phyloP scores from a whole-genome alignment of 1,140 invertebrate genomes.

The Melitaea cinxia region DNA sequence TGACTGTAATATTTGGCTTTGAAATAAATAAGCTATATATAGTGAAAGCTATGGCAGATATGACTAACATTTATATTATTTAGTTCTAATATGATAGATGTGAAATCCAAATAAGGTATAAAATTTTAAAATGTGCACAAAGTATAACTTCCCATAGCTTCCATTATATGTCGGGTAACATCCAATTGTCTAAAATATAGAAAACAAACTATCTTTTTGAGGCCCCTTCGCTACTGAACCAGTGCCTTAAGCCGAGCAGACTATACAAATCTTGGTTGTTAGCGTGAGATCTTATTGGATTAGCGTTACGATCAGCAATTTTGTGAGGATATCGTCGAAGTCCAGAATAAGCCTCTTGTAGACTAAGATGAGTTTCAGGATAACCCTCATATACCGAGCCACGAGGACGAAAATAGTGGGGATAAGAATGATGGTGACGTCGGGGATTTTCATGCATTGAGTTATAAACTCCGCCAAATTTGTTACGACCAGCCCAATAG shows the following conservation, averaged over 20 bases:
- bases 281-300: slow-evolving; percentile 52
- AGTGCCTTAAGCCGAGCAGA: slow-evolving; percentile 71
- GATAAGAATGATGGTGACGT: slow-evolving; percentile 72
- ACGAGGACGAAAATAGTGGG: slow-evolving; percentile 63
- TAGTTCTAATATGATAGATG: slow-evolving; percentile 32
- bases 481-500: slow-evolving; percentile 71
- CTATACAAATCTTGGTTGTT: slow-evolving; percentile 71
- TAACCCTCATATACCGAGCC: slow-evolving; percentile 48
- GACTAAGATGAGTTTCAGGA: slow-evolving; percentile 35
- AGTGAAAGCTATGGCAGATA: slow-evolving; percentile 71
- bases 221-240: slow-evolving; percentile 74
- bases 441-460: slow-evolving; percentile 63
- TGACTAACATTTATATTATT: slow-evolving; percentile 25
- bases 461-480: slow-evolving; percentile 65
- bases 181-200: slow-evolving; percentile 61
- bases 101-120: slow-evolving; percentile 21
- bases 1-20: slow-evolving; percentile 81
- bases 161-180: slow-evolving; percentile 79
- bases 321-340: slow-evolving; percentile 57
- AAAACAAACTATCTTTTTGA: slow-evolving; percentile 71
- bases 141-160: slow-evolving; percentile 65
- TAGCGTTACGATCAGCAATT: slow-evolving; percentile 49
- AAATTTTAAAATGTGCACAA: slow-evolving; percentile 25
- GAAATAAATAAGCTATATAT: slow-evolving; percentile 79
- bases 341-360: slow-evolving; percentile 53